phyloP scores from a whole-genome alignment of 2,113 vertebrate genomes.

The Merops nubicus region DNA sequence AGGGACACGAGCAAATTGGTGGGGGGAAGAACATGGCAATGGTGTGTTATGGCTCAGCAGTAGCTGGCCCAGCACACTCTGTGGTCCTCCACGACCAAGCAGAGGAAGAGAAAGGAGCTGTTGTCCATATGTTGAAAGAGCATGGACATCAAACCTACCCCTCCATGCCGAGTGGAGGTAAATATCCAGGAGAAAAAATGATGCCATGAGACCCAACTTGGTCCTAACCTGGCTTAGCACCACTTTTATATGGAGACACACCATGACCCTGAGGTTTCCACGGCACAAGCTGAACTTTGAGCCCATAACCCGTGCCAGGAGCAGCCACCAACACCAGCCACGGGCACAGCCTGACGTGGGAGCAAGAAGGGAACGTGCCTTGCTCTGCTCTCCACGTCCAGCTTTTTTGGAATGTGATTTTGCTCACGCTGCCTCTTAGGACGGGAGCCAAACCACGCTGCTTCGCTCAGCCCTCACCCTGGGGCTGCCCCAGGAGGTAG shows the following conservation, averaged over 20 bases:
- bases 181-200: neutral
- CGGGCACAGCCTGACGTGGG: rapidly evolving
- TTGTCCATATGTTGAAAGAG: rapidly evolving
- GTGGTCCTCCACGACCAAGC: rapidly evolving
- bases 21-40: rapidly evolving
- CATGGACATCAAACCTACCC: neutral
- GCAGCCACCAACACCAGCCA: neutral
- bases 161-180: neutral
- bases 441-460: neutral
- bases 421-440: neutral
- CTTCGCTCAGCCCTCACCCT: neutral
- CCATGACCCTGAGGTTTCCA: rapidly evolving
- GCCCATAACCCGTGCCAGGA: rapidly evolving
- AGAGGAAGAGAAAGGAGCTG: neutral
- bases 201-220: rapidly evolving
- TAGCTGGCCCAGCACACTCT: neutral
- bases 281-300: neutral
- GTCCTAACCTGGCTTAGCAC: neutral
- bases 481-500: neutral
- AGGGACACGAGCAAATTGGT: rapidly evolving
- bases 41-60: neutral
- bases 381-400: neutral
- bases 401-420: neutral
- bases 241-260: neutral
- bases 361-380: neutral